Evolutionary conservation across 2,888 invertebrate species (phyloP).

Genomic region (Harmothoe impar): DNA sequence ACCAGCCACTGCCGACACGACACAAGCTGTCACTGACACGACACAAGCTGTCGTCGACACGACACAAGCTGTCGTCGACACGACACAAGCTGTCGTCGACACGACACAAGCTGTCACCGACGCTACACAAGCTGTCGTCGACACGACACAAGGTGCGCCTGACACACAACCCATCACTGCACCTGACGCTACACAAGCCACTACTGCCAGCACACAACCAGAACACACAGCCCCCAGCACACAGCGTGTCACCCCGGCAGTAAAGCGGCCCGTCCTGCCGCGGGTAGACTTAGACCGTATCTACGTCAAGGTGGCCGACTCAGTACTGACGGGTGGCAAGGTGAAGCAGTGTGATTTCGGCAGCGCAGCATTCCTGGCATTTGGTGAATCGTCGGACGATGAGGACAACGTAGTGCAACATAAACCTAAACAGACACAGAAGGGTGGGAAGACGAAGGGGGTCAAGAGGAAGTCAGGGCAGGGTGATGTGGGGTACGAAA

Average conservation of each 20-base stretch:
- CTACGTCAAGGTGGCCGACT: conserved; percentile 2
- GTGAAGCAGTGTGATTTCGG: not conserved
- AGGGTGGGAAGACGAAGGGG: not conserved
- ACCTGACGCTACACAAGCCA: not conserved
- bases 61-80: too few relatives aligned
- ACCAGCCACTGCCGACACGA: not conserved
- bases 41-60: too few relatives aligned
- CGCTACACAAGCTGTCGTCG: too few relatives aligned
- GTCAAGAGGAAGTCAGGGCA: not conserved
- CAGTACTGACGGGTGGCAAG: not conserved
- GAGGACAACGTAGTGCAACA: not conserved
- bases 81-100: too few relatives aligned
- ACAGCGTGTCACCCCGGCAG: not conserved
- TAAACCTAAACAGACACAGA: not conserved
- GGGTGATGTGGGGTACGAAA: not conserved
- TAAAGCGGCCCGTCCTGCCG: not conserved
- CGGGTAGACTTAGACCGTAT: not conserved
- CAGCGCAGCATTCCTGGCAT: not conserved
- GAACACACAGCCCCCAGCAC: not conserved
- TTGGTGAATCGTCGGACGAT: conserved; percentile 43
- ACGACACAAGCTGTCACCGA: too few relatives aligned
- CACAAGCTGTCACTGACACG: too few relatives aligned
- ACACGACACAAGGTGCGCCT: not conserved
- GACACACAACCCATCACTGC: not conserved
- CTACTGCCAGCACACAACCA: not conserved